phyloP scores from a whole-genome alignment of 2,888 invertebrate genomes.

The Tetropium fuscum region DNA sequence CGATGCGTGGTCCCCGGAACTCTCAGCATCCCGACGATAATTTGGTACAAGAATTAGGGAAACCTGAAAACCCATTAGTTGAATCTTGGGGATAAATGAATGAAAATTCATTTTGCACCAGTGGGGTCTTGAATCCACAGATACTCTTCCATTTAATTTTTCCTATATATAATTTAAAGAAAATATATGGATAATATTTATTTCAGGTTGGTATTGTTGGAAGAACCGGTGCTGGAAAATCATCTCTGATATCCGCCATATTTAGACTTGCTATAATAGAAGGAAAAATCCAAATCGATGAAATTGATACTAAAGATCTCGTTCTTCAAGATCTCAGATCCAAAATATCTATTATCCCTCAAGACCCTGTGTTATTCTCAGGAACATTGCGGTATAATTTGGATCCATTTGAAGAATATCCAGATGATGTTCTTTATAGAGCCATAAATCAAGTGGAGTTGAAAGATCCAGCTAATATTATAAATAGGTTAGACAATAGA shows the following conservation, averaged over 20 bases:
- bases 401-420: constrained; percentile 83
- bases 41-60: too few relatives aligned
- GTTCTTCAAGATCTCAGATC: constrained; percentile 83
- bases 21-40: too few relatives aligned
- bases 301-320: constrained; percentile 76
- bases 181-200: not conserved
- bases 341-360: constrained; percentile 92
- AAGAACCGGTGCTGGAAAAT: constrained; percentile 87
- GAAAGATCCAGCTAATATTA: constrained; percentile 74
- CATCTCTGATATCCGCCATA: constrained; percentile 84
- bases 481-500: constrained; percentile 66
- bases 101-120: too few relatives aligned
- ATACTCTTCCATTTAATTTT: too few relatives aligned
- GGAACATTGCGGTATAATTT: constrained; percentile 87
- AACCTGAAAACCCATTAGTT: too few relatives aligned
- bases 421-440: constrained; percentile 81
- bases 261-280: constrained; percentile 85
- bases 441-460: constrained; percentile 84
- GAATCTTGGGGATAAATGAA: too few relatives aligned
- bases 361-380: constrained; percentile 90
- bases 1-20: too few relatives aligned
- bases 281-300: constrained; percentile 83
- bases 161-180: too few relatives aligned
- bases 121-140: too few relatives aligned
- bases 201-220: constrained; percentile 59